phyloP scores from a whole-genome alignment of 2,888 invertebrate genomes.

The Antitype chi region DNA sequence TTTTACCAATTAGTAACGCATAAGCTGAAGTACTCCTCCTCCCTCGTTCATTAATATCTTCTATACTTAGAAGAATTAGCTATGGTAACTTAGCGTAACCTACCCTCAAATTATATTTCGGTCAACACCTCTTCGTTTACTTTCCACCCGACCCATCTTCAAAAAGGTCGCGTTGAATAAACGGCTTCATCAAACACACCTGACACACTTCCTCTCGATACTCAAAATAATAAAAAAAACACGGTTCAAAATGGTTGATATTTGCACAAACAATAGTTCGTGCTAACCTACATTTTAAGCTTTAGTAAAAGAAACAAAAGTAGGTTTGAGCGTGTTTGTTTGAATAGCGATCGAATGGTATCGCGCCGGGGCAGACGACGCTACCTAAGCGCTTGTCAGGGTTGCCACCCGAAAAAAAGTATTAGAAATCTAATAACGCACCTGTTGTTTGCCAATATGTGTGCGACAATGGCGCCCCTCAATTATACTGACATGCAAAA shows the following conservation, averaged over 20 bases:
- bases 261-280: conserved; percentile 63
- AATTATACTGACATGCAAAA: neutral
- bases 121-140: conserved; percentile 5
- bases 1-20: no score
- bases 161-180: conserved; percentile 29
- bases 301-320: conserved; percentile 73
- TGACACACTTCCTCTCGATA: conserved; percentile 46
- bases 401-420: conserved; percentile 16
- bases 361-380: conserved; percentile 72
- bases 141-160: neutral
- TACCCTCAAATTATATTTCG: neutral
- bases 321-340: conserved; percentile 72
- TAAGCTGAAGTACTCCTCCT: neutral
- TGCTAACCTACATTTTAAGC: conserved; percentile 66
- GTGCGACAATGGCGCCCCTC: neutral
- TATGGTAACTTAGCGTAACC: neutral
- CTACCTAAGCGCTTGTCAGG: conserved; percentile 62
- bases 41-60: neutral
- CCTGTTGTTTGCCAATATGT: neutral
- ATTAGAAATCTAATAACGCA: neutral
- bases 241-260: conserved; percentile 39
- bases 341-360: conserved; percentile 77
- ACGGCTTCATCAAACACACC: conserved; percentile 41
- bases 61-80: neutral
- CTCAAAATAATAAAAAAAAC: conserved; percentile 53